Percentiles rank a stretch among this genome's conserved stretches.
phyloP scores from a whole-genome alignment of 64 coral and sea anemone genomes.

The Exaiptasia diaphana region DNA sequence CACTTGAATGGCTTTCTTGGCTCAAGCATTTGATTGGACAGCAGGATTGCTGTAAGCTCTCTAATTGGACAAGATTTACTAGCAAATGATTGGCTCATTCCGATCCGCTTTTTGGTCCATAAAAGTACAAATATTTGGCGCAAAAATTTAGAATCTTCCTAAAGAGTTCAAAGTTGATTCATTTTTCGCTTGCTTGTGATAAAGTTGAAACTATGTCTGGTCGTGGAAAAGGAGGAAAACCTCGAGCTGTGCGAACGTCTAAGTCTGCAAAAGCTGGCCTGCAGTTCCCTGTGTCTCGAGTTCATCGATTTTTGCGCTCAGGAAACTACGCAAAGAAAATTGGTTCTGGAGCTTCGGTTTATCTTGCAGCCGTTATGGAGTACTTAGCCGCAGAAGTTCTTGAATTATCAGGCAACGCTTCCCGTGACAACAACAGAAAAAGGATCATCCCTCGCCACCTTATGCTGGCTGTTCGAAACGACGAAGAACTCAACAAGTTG shows the following conservation, averaged over 20 bases:
- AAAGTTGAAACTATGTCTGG: slow-evolving; percentile 34
- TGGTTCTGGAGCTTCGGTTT: slow-evolving; percentile 40
- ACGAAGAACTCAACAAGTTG: slow-evolving; percentile 48
- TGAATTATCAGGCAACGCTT: slow-evolving; percentile 42
- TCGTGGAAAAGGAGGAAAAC: slow-evolving; percentile 37
- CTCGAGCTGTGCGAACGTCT: slow-evolving; percentile 5
- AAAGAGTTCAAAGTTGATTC: neutral
- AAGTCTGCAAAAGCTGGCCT: slow-evolving; percentile 47
- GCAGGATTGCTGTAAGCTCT: neutral
- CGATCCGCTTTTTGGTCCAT: neutral
- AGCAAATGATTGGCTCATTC: neutral
- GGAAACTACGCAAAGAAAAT: slow-evolving; percentile 46
- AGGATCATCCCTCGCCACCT: slow-evolving; percentile 55
- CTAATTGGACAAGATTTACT: neutral
- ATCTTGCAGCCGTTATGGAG: slow-evolving; percentile 48
- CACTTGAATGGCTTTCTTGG: neutral
- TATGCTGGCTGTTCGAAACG: slow-evolving; percentile 34
- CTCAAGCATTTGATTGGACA: slow-evolving; percentile 3
- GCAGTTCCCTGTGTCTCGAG: slow-evolving; percentile 44
- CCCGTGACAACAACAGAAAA: slow-evolving; percentile 40
- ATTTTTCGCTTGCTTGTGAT: neutral
- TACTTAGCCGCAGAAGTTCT: slow-evolving; percentile 53
- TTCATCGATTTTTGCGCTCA: slow-evolving; percentile 44
- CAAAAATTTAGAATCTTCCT: neutral
- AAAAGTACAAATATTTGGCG: neutral